A percentile compares a stretch with the other conserved stretches of the same genome.
Conservation (phyloP, 2,797 vertebrate genomes). For the Halcyon chelicuti region DNA sequence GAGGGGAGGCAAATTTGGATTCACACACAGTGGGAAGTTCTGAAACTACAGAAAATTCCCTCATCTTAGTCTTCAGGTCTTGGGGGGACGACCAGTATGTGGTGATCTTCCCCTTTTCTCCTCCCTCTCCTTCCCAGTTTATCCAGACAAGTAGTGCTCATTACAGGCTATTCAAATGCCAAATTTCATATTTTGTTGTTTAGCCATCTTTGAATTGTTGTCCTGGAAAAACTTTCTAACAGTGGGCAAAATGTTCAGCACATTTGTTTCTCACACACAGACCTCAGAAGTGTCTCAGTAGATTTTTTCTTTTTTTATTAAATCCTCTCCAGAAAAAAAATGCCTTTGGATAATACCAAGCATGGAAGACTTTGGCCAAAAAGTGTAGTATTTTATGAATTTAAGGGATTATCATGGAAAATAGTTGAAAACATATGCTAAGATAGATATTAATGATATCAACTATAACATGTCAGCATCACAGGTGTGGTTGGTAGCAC, state of each 20-base stretch:
- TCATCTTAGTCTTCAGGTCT: not conserved
- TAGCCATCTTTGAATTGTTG: not conserved
- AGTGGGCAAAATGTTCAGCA: not conserved
- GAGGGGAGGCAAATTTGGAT: not conserved
- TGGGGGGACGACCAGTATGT: not conserved
- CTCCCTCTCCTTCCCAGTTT: not conserved
- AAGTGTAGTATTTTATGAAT: not conserved
- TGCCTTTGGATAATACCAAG: not conserved
- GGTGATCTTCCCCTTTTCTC: not conserved
- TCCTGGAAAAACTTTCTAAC: conserved; percentile 3
- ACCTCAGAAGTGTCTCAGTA: not conserved
- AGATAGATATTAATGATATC: not conserved
- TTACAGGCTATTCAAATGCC: not conserved
- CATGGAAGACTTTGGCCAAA: not conserved
- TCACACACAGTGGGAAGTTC: not conserved
- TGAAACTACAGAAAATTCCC: not conserved
- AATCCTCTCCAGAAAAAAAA: not conserved
- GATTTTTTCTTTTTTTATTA: not conserved
- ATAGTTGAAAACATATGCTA: not conserved
- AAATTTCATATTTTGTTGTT: not conserved
- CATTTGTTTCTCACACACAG: not conserved
- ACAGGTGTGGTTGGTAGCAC: not conserved
- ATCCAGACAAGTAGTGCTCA: not conserved
- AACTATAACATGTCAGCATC: not conserved
- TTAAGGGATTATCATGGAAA: not conserved